Conservation (phyloP, 2,113 vertebrate species). For the Phylloscopus whistleri region DNA sequence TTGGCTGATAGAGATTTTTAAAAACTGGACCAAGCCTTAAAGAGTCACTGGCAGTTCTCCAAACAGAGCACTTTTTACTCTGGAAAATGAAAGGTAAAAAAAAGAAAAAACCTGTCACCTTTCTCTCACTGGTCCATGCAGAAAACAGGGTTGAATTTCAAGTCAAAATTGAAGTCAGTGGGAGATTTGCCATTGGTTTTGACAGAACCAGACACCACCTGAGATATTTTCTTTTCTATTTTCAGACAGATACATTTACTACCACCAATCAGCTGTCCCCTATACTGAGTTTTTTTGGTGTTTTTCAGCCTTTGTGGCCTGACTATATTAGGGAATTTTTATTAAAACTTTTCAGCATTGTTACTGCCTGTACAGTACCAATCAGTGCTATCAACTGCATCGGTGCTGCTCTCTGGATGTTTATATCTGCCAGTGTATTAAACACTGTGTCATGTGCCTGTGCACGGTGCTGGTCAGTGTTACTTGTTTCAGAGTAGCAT, state of each 20-base stretch:
- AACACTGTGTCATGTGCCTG: background rate
- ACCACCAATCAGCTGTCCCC: background rate
- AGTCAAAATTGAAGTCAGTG: background rate
- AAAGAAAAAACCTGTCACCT: background rate
- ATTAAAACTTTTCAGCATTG: background rate
- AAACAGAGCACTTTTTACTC: background rate
- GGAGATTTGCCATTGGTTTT: background rate
- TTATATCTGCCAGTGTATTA: background rate
- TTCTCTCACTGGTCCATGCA: background rate
- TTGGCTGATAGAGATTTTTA: background rate
- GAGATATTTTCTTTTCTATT: constrained; percentile 5
- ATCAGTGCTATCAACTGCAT: background rate
- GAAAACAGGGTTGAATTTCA: background rate
- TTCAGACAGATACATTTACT: background rate
- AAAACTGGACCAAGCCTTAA: background rate
- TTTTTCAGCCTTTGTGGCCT: background rate
- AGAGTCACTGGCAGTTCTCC: background rate
- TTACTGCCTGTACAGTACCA: background rate
- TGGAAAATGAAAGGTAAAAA: background rate
- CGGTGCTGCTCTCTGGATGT: background rate
- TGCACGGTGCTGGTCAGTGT: background rate
- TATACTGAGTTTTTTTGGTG: background rate
- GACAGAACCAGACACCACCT: background rate
- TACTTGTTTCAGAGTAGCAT: background rate
- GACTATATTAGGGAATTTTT: background rate